Evolutionary conservation across 2,113 vertebrate species (phyloP).

Genomic region (Tringa solitaria): DNA sequence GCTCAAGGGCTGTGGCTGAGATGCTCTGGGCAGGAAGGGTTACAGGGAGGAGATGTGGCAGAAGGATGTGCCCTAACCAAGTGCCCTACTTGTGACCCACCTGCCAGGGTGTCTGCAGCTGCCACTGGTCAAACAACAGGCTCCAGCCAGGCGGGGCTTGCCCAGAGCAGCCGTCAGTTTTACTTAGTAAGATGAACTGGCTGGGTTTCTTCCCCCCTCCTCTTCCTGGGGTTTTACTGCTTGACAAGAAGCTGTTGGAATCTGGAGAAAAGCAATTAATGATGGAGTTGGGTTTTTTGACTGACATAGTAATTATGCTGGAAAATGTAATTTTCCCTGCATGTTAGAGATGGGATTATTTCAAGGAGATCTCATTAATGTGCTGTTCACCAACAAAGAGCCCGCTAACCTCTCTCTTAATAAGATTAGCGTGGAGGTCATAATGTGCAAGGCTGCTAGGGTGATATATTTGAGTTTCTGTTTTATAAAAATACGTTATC

Average conservation of each 20-base stretch:
- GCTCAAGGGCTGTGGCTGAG: not conserved
- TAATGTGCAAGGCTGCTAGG: constrained; percentile 35
- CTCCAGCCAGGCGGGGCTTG: not conserved
- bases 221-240: constrained; percentile 13
- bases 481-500: constrained; percentile 57
- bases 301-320: constrained; percentile 69
- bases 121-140: not conserved
- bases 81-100: not conserved
- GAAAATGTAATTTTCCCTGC: constrained; percentile 73
- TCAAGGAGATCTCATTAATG: constrained; percentile 70
- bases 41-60: not conserved
- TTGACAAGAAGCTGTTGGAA: constrained; percentile 50
- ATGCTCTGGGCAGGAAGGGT: not conserved
- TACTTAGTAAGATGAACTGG: not conserved
- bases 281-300: constrained; percentile 50
- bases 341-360: constrained; percentile 71
- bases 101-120: not conserved
- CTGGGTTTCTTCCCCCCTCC: not conserved
- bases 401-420: constrained; percentile 61
- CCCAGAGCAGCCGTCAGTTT: not conserved
- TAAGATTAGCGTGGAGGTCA: constrained; percentile 65
- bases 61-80: not conserved
- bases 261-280: constrained; percentile 63
- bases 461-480: constrained; percentile 52
- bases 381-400: constrained; percentile 64